These are phyloP conservation scores for Nymphicus hollandicus DNA, from an alignment of 2,113 vertebrate species.

Conservation along the genomic window DNA sequence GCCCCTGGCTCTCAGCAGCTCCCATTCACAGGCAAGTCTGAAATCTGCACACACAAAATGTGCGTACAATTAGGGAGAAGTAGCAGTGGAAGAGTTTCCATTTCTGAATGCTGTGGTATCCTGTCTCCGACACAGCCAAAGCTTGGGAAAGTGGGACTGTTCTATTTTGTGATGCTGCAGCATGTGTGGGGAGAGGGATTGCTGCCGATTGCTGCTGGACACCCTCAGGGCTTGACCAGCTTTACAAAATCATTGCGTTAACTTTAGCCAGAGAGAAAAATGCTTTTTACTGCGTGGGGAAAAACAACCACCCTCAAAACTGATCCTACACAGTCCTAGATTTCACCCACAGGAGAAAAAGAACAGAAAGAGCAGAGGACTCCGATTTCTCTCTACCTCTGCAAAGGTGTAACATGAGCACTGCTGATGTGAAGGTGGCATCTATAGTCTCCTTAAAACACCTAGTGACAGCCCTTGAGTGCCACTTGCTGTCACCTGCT, in stretches of 20 bases:
- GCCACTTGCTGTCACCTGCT: background rate
- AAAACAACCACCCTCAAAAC: background rate
- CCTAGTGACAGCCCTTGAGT: background rate
- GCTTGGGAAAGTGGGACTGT: background rate
- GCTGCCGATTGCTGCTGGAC: background rate
- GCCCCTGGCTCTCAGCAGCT: background rate
- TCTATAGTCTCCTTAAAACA: background rate
- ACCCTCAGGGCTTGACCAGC: background rate
- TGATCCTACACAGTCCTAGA: background rate
- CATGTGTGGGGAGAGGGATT: background rate
- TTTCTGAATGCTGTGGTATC: background rate
- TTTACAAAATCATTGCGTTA: background rate
- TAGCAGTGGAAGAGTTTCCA: conserved; percentile 14
- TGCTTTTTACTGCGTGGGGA: background rate
- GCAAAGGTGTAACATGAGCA: fast-evolving
- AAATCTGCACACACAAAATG: background rate
- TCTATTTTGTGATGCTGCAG: background rate
- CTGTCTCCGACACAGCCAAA: background rate
- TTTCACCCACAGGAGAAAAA: background rate
- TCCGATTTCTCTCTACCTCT: background rate
- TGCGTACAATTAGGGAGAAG: background rate
- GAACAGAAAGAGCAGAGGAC: background rate
- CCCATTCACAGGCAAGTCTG: background rate
- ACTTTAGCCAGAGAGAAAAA: background rate
- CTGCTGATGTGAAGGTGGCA: background rate